Conservation (phyloP, 2,113 vertebrate genomes). For the Clinocottus analis region DNA sequence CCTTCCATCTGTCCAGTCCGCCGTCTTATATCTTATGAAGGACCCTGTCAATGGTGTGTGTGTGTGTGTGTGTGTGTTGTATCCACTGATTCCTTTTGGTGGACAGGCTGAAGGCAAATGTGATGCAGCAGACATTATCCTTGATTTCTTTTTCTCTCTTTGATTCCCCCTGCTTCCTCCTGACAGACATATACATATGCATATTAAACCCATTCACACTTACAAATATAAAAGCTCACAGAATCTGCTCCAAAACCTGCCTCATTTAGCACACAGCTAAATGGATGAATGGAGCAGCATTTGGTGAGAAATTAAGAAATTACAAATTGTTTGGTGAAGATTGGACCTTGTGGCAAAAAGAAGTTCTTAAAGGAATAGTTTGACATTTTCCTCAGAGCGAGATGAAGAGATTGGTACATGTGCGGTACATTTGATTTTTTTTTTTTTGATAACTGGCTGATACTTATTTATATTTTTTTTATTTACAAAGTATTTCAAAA, state of each 20-base stretch:
- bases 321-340: constrained; percentile 1
- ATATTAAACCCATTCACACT: constrained; percentile 9
- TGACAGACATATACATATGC: constrained; percentile 25
- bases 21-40: constrained; percentile 32
- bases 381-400: too few relatives aligned
- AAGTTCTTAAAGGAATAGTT: too few relatives aligned
- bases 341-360: not conserved
- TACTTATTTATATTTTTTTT: too few relatives aligned
- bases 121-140: constrained; percentile 64
- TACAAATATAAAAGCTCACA: not conserved
- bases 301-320: not conserved
- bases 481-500: too few relatives aligned
- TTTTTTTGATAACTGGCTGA: too few relatives aligned
- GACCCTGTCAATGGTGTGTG: constrained; percentile 28
- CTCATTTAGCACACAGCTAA: not conserved
- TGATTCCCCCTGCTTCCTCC: constrained; percentile 37
- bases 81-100: constrained; percentile 58
- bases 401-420: too few relatives aligned
- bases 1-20: constrained; percentile 30
- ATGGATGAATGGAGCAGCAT: not conserved
- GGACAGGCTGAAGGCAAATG: constrained; percentile 58
- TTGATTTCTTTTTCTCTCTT: constrained; percentile 54
- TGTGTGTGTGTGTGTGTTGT: constrained; percentile 3
- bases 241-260: not conserved
- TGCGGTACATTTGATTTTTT: too few relatives aligned